Conservation (phyloP, 2,797 vertebrate species). For the Liparis tanakae region DNA sequence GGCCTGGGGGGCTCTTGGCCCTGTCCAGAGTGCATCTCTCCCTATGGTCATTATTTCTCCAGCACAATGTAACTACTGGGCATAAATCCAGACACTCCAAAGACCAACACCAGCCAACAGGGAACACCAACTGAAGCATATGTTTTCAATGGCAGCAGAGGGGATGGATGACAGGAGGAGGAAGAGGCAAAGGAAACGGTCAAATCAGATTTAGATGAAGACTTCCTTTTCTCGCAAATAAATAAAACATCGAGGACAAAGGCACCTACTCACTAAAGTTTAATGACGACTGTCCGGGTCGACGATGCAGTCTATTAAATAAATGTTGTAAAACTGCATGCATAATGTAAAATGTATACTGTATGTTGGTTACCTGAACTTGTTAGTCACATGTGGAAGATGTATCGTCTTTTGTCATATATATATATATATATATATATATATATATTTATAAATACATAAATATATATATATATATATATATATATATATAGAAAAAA, state of each 20-base stretch:
- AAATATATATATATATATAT: not conserved
- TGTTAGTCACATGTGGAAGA: slow-evolving; percentile 1
- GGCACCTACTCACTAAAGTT: not conserved
- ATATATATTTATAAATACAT: not conserved
- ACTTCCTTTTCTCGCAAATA: not conserved
- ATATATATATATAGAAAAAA: not conserved
- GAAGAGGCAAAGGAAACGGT: slow-evolving; percentile 25
- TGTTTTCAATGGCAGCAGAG: slow-evolving; percentile 55
- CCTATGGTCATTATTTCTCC: slow-evolving; percentile 73
- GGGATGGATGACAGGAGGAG: slow-evolving; percentile 23
- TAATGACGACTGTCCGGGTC: slow-evolving; percentile 13
- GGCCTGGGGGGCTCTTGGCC: slow-evolving; percentile 61
- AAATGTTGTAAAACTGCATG: slow-evolving; percentile 25
- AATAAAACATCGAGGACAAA: not conserved
- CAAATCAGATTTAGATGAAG: slow-evolving; percentile 19
- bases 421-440: not conserved
- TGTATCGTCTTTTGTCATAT: slow-evolving; percentile 3
- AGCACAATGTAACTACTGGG: slow-evolving; percentile 72
- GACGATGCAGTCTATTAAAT: slow-evolving; percentile 13
- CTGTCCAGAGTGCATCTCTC: slow-evolving; percentile 58
- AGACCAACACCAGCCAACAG: slow-evolving; percentile 62
- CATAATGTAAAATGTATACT: not conserved
- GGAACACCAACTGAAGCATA: slow-evolving; percentile 66
- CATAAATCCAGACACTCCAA: slow-evolving; percentile 73
- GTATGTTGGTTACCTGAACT: slow-evolving; percentile 25